Percentiles rank a stretch among this genome's conserved stretches.
Evolutionary conservation across 2,797 vertebrate genomes (phyloP).

Genomic region (Selene dorsalis): DNA sequence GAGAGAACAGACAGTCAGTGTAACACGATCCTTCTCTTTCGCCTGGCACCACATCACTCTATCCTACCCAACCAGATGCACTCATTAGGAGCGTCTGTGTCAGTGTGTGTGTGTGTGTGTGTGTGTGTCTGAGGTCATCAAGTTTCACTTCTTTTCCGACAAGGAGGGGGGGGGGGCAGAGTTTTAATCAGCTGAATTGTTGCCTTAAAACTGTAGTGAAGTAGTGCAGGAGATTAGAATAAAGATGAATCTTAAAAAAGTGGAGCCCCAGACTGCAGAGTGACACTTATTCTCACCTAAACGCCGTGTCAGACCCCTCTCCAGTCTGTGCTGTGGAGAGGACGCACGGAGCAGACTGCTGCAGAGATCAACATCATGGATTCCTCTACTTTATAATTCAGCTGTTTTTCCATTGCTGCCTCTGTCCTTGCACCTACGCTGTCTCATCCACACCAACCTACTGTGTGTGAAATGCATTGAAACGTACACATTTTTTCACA

Average conservation of each 20-base stretch:
- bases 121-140: conserved; percentile 50
- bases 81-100: conserved; percentile 43
- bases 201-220: conserved; percentile 7
- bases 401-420: conserved; percentile 29
- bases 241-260: conserved; percentile 24
- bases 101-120: conserved; percentile 13
- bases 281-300: not conserved
- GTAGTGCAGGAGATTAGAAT: conserved; percentile 34
- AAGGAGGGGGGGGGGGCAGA: conserved; percentile 2
- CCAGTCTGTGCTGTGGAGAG: not conserved
- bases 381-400: conserved; percentile 34
- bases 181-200: conserved; percentile 24
- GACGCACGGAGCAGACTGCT: conserved; percentile 24
- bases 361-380: conserved; percentile 41
- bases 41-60: conserved; percentile 51
- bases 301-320: conserved; percentile 10
- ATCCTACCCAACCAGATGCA: conserved; percentile 50
- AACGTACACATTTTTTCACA: not conserved
- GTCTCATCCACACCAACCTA: not conserved
- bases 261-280: conserved; percentile 4
- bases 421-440: not conserved
- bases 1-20: conserved; percentile 53
- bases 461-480: not conserved
- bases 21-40: conserved; percentile 65
- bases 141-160: conserved; percentile 54